Conservation (phyloP, 2,888 invertebrate genomes). For the Lasioglossum oenotherae region DNA sequence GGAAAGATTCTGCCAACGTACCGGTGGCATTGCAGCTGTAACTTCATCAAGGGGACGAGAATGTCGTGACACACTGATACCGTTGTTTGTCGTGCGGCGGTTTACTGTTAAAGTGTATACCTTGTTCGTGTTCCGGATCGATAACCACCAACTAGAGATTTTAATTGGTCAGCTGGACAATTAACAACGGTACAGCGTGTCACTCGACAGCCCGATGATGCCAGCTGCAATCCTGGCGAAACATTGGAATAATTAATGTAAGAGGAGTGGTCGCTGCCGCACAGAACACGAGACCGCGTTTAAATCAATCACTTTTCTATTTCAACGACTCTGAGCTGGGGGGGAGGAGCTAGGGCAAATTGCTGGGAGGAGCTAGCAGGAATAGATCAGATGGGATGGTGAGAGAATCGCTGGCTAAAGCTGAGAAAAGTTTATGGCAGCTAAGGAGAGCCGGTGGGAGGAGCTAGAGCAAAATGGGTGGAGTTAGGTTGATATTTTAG, state of each 20-base stretch:
- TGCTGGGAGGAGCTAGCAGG: neutral
- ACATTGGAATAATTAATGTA: conserved; percentile 1
- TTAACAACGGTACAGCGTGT: conserved; percentile 3
- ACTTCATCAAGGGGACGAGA: neutral
- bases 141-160: conserved; percentile 1
- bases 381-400: neutral
- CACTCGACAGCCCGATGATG: neutral
- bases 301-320: neutral
- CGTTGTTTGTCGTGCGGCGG: neutral
- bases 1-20: neutral
- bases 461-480: neutral
- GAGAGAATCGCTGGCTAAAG: neutral
- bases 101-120: conserved; percentile 19
- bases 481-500: neutral
- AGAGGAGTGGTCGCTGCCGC: neutral
- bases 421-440: neutral
- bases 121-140: neutral
- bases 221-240: neutral
- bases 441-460: neutral
- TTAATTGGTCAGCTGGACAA: conserved; percentile 20
- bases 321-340: neutral
- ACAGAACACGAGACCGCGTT: neutral
- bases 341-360: neutral
- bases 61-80: neutral
- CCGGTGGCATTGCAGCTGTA: neutral